Percentiles rank a stretch among this genome's conserved stretches.
phyloP scores from a whole-genome alignment of 1,140 invertebrate genomes.

The Melipona quadrifasciata region DNA sequence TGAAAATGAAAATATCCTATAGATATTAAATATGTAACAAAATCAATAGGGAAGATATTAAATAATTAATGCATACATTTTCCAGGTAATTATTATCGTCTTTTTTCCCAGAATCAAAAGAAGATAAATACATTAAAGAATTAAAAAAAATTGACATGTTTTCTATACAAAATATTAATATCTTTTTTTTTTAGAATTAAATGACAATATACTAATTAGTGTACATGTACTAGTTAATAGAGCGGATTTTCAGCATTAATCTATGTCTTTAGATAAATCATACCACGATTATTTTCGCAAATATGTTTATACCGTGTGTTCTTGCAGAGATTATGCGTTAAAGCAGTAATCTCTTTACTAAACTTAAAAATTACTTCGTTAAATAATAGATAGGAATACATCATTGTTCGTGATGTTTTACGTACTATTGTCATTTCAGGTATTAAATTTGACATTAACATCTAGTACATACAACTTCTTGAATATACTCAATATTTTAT shows the following conservation, averaged over 20 bases:
- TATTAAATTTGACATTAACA: not conserved
- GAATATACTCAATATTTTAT: no score
- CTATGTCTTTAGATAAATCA: slow-evolving; percentile 1
- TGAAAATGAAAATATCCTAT: no score
- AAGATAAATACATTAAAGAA: no score
- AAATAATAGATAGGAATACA: not conserved
- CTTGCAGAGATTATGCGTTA: not conserved
- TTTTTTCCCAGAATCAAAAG: no score
- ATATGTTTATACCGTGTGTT: not conserved
- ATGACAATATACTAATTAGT: not conserved
- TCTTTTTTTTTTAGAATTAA: not conserved
- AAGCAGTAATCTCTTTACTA: not conserved
- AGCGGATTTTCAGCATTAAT: not conserved
- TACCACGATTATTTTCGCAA: slow-evolving; percentile 2
- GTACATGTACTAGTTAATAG: not conserved
- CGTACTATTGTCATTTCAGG: not conserved
- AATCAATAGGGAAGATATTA: not conserved
- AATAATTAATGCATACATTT: no score
- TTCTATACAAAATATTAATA: not conserved
- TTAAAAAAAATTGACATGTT: not conserved
- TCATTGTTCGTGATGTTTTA: not conserved
- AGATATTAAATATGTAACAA: not conserved
- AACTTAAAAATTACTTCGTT: not conserved
- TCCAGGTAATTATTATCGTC: no score
- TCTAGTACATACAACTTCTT: no score